Percentiles rank a stretch among this genome's conserved stretches.
Conservation (phyloP, 2,888 invertebrate species). For the Apoda limacodes region DNA sequence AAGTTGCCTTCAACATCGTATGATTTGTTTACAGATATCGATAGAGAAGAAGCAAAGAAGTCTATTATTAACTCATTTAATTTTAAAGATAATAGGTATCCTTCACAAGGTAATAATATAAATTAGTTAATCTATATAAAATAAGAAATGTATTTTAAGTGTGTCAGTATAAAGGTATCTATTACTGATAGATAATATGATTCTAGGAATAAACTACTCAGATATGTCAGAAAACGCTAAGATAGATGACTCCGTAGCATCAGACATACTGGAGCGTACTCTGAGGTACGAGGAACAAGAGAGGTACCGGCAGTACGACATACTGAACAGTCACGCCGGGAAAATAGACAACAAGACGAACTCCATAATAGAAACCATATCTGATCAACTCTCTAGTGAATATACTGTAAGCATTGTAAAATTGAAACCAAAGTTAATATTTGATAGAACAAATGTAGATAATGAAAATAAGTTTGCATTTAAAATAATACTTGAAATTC, state of each 20-base stretch:
- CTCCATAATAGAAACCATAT: constrained; percentile 47
- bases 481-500: no score
- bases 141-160: no score
- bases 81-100: constrained; percentile 49
- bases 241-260: constrained; percentile 46
- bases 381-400: constrained; percentile 39
- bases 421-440: no score
- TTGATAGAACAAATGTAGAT: no score
- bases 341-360: constrained; percentile 56
- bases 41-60: constrained; percentile 35
- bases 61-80: constrained; percentile 49
- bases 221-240: constrained; percentile 38
- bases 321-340: constrained; percentile 42
- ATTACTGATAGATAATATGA: no score
- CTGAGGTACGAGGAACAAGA: constrained; percentile 41
- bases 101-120: constrained; percentile 47
- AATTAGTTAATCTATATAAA: no score
- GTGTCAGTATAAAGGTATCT: no score
- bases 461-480: no score
- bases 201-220: constrained; percentile 2
- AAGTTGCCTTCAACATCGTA: constrained; percentile 15
- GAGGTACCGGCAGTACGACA: constrained; percentile 37
- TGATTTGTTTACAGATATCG: constrained; percentile 23
- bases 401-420: constrained; percentile 36
- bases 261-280: constrained; percentile 45